Evolutionary conservation across 2,797 vertebrate species (phyloP), one percentile per base, ranked within the genome.

Genomic region (Gymnopithys bicolor): DNA sequence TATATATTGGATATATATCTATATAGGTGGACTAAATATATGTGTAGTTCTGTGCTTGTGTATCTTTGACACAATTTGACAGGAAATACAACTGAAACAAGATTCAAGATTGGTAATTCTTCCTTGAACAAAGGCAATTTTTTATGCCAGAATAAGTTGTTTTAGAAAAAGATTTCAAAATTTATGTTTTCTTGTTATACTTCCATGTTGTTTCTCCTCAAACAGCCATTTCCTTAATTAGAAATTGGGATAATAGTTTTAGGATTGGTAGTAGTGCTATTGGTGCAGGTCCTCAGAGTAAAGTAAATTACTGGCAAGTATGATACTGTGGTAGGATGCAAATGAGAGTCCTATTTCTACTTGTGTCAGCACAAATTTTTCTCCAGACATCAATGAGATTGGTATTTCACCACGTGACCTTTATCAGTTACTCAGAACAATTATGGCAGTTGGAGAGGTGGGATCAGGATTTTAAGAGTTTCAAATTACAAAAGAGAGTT

Each of bases 401-500:
- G 76, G 75, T 69, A 90, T 95, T 95, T 96, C 88, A 93, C 68
- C 60, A 52, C 1, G 22, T 43, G 79, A 90, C 78, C 80, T 87
- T 94, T 92, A 89, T 92, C 84, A 74, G 52, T 45, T 90, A 41
- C 45, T 76, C 59, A 76, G 88, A 87, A 60, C 49, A 93, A 83
- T 92, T 87, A 74, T 12, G 51, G 52, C 41, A 60, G 67, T 56
- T 89, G 60, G 37, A 89, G 37, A 84, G 56, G 63, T 9, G 1
- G 52, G 52, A 82, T 84, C 55, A 75, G 49, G 49, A 45, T 86
- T 93, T 90, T 76, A 89, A 58, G 33, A 27, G 84, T 83, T 93
- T 93, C 46, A 60, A 75, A 90, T 93, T 94, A 87, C 81, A 76
- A 64, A 90, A 94, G 69, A 62, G 23, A 82, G 41, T 82, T 88